These are phyloP conservation scores for Gracilinanus agilis DNA, from an alignment of 2,113 vertebrate species.

Conservation along the genomic window DNA sequence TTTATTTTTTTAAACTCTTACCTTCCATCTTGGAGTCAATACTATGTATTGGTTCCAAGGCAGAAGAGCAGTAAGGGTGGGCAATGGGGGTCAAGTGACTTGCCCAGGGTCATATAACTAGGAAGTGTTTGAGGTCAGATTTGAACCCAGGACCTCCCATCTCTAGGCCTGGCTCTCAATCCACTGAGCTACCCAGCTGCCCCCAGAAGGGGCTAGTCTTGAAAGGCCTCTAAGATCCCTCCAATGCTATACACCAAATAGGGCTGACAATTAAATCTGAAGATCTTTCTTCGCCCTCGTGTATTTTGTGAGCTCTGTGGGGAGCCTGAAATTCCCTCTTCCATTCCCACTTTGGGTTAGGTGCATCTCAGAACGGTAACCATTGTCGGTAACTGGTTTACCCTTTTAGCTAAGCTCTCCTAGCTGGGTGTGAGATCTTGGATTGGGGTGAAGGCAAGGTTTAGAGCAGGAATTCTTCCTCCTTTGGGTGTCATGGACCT, in stretches of 20 bases:
- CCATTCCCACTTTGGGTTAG: too few relatives aligned
- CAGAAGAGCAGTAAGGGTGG: too few relatives aligned
- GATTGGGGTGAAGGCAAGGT: neutral
- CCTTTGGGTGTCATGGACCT: neutral
- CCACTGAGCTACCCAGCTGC: too few relatives aligned
- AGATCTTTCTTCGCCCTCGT: neutral
- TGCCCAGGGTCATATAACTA: too few relatives aligned
- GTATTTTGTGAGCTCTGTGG: neutral
- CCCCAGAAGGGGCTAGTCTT: too few relatives aligned
- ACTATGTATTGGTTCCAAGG: too few relatives aligned
- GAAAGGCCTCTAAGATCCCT: neutral
- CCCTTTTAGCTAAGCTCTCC: neutral
- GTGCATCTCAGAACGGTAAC: neutral
- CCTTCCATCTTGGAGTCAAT: too few relatives aligned
- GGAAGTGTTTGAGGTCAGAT: too few relatives aligned
- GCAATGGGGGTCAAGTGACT: too few relatives aligned
- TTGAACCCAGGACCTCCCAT: too few relatives aligned
- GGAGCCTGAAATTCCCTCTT: neutral
- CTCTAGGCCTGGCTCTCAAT: too few relatives aligned
- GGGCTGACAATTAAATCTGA: neutral
- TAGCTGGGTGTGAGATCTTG: neutral
- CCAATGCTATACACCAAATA: neutral
- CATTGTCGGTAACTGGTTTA: neutral
- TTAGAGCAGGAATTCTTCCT: neutral
- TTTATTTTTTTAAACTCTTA: too few relatives aligned